Base-by-base conservation (phyloP, 2,888 invertebrate genomes). In the Barypeithes pellucidus region DNA sequence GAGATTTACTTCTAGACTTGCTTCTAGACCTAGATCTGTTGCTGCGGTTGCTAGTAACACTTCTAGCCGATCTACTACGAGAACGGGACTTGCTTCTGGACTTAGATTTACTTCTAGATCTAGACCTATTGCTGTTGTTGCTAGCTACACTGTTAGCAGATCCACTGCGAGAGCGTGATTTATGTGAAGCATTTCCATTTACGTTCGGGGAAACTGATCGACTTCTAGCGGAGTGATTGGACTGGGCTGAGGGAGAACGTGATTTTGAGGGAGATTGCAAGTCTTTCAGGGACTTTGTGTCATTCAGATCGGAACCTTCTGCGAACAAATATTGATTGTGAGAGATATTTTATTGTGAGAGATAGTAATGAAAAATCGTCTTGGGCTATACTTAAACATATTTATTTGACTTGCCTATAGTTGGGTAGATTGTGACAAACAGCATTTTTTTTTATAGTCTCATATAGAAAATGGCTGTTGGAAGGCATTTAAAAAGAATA, bases 51-150 rank as follows among this genome's bases (percentile, higher is more conserved):
- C 33, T 33, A 33, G 80, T 80, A 36, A 83, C 16, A 80, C 78
- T 16, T 70, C 73, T 11, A 20, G 80, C 63, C 7, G 76, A 67
- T 29, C 76, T 50, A 79, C 80, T 45, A 54, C 79, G 69, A 22
- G 81, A 80, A 47, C 79, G 75, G 4, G 83, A 84, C 22, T 9
- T 52, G 12, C 45, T 43, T 43, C 81, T 77, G 9, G 82, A 81
- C 76, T 79, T 43, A 33, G 71, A 78, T 75, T 81, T 68, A 22
- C 82, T 80, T 14, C 43, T 41, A 7, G 84, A 84, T 47, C 36
- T 29, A 16, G 83, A 82, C 77, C 79, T 52, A 43, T 72, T 66
- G 43, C 39, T 50, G 20, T 52, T 43, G 18, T 52, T 61, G 47
- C 61, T 20, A 9, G 22, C 22, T 3, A 61, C 63, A 16, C 78